Conservation (phyloP, 1,140 invertebrate genomes). For the Papilio aristodemus region DNA sequence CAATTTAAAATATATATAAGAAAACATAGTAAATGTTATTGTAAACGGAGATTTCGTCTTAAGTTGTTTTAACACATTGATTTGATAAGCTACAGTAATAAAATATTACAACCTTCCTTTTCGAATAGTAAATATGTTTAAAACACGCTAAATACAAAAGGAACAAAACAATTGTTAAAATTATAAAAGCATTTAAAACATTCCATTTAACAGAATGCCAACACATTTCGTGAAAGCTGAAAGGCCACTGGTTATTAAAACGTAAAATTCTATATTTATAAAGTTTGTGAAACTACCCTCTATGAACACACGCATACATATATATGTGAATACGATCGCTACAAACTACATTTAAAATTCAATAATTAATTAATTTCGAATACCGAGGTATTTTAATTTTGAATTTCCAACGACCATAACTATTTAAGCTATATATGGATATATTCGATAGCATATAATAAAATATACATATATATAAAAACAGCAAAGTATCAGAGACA, state of each 20-base stretch:
- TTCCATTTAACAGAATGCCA: slow-evolving; percentile 26
- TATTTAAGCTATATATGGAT: background rate
- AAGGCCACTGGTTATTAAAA: slow-evolving; percentile 22
- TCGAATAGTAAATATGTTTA: slow-evolving; percentile 38
- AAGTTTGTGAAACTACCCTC: slow-evolving; percentile 31
- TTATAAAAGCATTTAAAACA: slow-evolving; percentile 5
- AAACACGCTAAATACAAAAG: slow-evolving; percentile 27
- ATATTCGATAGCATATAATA: background rate
- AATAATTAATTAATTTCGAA: slow-evolving; percentile 9
- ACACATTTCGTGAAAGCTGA: slow-evolving; percentile 22
- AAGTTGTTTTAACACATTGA: background rate
- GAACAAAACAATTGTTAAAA: slow-evolving; percentile 19
- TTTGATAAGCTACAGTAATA: background rate
- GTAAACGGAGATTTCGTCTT: background rate
- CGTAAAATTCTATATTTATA: slow-evolving; percentile 1
- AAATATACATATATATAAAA: background rate
- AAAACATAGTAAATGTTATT: no score
- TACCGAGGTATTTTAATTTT: background rate
- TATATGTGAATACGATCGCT: slow-evolving; percentile 23
- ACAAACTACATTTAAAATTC: slow-evolving; percentile 23
- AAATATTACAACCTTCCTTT: slow-evolving; percentile 44
- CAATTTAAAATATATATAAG: no score
- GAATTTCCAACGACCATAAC: background rate
- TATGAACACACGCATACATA: slow-evolving; percentile 30
- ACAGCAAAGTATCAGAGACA: background rate